Conservation (phyloP, 2,113 vertebrate genomes). For the Myrmecobius fasciatus region DNA sequence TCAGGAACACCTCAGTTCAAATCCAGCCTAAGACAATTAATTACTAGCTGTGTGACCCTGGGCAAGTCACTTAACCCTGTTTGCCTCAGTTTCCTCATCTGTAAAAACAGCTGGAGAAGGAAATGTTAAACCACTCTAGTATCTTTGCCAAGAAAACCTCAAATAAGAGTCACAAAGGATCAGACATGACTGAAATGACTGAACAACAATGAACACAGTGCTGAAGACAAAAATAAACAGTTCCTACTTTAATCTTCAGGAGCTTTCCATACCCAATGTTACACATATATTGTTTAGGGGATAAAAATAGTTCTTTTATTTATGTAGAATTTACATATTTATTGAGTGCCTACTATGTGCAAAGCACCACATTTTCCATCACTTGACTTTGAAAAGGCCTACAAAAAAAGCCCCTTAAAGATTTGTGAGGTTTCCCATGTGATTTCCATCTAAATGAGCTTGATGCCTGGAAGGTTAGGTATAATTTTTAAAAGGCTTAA, state of each 20-base stretch:
- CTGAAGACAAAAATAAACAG: not conserved
- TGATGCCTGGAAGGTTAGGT: not conserved
- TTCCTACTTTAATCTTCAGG: not conserved
- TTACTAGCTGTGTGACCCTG: not conserved
- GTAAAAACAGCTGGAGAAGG: not conserved
- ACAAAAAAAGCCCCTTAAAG: conserved; percentile 6
- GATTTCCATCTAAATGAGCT: conserved; percentile 37
- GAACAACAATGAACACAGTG: not conserved
- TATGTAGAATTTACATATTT: too few species aligned
- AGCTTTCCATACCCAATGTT: not conserved
- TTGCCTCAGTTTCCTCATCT: not conserved
- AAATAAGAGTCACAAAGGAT: not conserved
- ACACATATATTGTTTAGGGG: not conserved
- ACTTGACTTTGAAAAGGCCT: not conserved
- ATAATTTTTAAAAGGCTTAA: conserved; percentile 32
- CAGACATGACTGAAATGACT: not conserved
- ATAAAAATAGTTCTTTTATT: too few species aligned
- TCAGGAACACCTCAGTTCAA: not conserved
- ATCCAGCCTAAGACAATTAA: not conserved
- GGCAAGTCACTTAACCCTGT: not conserved
- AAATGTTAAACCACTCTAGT: not conserved
- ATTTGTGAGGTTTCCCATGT: not conserved
- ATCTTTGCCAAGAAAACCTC: not conserved
- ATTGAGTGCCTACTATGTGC: not conserved
- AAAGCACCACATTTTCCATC: not conserved